Base-by-base conservation (phyloP, 1,140 invertebrate species). In the Aporrectodea caliginosa region DNA sequence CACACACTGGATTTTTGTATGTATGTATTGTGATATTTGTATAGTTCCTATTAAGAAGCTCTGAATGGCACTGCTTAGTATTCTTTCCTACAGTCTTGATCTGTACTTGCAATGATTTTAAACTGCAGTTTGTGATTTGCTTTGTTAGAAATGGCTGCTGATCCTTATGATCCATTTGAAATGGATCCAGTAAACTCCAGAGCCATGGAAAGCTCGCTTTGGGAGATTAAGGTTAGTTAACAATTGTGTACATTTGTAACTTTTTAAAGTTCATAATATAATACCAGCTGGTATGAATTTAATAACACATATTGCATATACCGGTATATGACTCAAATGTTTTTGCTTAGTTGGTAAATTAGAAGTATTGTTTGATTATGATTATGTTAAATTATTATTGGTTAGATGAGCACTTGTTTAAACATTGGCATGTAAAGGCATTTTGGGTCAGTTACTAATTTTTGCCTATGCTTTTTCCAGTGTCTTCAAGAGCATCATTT, bases 181-280 rank as follows among this genome's bases (percentile, higher is more conserved):
- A 85, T 90, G 1, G 92, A 96, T 89, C 94, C 94, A 0, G 83
- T 90, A 0, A 91, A 93, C 81, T 93, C 93, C 30, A 91, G 91
- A 80, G 96, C 96, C 0, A 88, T 95, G 1, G 91, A 93, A 30
- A 96, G 94, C 84, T 96, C 93, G 58, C 89, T 98, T 31, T 98
- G 96, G 96, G 96, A 98, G 90, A 90, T 97, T 31, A 90, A 92
- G 75, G 86, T 88, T 58, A 58, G 6, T 58, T 58, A n/a, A n/a
- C 22, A 58, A 12, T 58, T 12, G 22, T 12, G 43, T 6, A 6
- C 43, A 58, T 12, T 58, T 58, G 43, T 58, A 6, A 58, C 43
- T 58, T 6, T 58, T 58, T 58, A 58, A 58, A 58, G 6, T 58
- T 58, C 6, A 58, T 58, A 58, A 12, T 12, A 58, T 58, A 58